Evolutionary conservation across 2,797 vertebrate species (phyloP).

Genomic region (Anniella stebbinsi): DNA sequence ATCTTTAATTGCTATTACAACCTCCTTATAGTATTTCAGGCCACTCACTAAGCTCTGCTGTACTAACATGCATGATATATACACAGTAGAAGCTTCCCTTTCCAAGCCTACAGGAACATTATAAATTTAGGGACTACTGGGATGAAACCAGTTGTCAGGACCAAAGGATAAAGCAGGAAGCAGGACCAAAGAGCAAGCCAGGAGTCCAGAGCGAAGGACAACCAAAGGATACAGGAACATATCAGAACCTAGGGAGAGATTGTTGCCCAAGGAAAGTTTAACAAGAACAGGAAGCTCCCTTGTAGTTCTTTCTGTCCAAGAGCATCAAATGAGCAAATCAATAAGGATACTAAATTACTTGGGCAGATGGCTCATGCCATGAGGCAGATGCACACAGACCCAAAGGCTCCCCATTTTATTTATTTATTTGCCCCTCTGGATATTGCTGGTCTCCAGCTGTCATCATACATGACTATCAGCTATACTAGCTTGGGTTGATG

Average conservation of each 20-base stretch:
- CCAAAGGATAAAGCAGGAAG: neutral
- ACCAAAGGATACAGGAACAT: neutral
- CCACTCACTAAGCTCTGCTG: neutral
- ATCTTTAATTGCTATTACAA: accelerated
- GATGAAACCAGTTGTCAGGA: neutral
- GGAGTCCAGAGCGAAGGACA: neutral
- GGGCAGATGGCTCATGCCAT: neutral
- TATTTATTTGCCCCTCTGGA: neutral
- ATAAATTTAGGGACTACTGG: neutral
- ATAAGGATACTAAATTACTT: neutral
- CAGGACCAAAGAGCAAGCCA: neutral
- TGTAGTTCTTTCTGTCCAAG: too few species aligned
- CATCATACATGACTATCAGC: too few species aligned
- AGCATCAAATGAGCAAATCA: neutral
- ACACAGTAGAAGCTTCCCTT: neutral
- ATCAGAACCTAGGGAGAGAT: neutral
- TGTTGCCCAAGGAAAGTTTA: neutral
- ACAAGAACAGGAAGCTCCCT: neutral
- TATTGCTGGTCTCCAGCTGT: too few species aligned
- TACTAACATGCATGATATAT: neutral
- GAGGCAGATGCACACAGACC: neutral
- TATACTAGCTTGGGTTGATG: too few species aligned
- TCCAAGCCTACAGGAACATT: neutral
- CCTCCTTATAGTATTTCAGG: neutral
- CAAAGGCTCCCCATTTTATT: neutral